Conservation (phyloP, 2,113 vertebrate species). For the Dromiciops gliroides region DNA sequence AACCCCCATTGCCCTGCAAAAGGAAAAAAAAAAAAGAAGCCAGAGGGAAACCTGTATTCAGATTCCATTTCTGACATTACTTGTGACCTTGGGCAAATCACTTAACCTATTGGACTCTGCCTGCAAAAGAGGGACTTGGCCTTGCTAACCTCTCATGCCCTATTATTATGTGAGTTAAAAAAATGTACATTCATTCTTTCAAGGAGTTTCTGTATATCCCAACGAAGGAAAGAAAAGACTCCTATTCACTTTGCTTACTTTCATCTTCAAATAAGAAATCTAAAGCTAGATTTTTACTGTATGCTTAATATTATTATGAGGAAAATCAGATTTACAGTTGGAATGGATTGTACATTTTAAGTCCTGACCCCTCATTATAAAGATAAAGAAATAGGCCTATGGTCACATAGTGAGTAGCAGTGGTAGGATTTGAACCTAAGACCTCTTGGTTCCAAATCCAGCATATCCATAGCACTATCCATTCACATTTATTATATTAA, state of each 20-base stretch:
- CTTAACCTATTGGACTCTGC: background rate
- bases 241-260: background rate
- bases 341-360: too few species aligned
- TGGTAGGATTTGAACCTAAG: background rate
- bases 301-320: background rate
- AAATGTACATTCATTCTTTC: background rate
- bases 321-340: too few species aligned
- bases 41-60: background rate
- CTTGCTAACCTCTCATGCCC: background rate
- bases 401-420: background rate
- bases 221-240: background rate
- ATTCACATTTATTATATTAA: background rate
- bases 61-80: background rate
- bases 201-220: background rate
- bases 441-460: too few species aligned
- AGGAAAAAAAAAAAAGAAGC: too few species aligned
- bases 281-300: background rate
- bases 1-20: too few species aligned
- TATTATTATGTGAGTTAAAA: background rate
- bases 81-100: background rate
- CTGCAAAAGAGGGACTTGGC: background rate
- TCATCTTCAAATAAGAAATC: background rate
- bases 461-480: too few species aligned
- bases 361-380: background rate
- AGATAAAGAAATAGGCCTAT: too few species aligned